These are phyloP conservation scores for Sebastes fasciatus DNA, from an alignment of 2,113 vertebrate species.

Conservation along the genomic window DNA sequence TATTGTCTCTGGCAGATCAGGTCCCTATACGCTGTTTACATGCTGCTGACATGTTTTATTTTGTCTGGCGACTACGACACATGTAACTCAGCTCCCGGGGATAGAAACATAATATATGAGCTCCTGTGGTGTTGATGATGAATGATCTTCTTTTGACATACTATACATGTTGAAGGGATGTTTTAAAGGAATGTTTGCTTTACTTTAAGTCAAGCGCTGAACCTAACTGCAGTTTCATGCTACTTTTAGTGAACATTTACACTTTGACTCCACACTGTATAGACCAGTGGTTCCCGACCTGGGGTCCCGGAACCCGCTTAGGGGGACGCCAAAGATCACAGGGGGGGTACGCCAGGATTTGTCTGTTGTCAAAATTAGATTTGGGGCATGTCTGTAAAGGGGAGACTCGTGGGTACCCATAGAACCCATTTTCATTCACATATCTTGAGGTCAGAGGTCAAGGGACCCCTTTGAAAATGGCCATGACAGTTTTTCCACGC, in stretches of 20 bases:
- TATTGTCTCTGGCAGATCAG: conserved; percentile 47
- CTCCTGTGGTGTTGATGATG: conserved; percentile 1
- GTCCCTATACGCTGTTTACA: conserved; percentile 31
- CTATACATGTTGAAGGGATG: not conserved
- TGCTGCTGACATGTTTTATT: conserved; percentile 50
- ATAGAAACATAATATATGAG: conserved; percentile 24
- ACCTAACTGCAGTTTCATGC: not conserved
- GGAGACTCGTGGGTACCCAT: too few species aligned
- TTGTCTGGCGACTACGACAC: conserved; percentile 20
- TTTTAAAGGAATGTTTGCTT: conserved; percentile 5
- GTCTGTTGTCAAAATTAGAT: too few species aligned
- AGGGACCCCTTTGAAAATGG: too few species aligned
- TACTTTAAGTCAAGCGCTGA: not conserved
- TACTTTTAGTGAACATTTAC: conserved; percentile 5
- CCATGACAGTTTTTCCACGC: too few species aligned
- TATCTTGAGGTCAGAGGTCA: too few species aligned
- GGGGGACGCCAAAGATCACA: too few species aligned
- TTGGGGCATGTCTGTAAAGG: too few species aligned
- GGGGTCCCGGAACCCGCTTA: too few species aligned
- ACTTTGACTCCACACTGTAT: not conserved
- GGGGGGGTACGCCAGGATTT: too few species aligned
- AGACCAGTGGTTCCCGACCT: not conserved
- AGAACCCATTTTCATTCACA: too few species aligned
- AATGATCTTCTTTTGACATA: conserved; percentile 20
- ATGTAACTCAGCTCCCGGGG: conserved; percentile 23